A percentile compares a stretch with the other conserved stretches of the same genome.
These are phyloP conservation scores for Spatula clypeata DNA, from an alignment of 2,797 vertebrate species.

Conservation along the genomic window DNA sequence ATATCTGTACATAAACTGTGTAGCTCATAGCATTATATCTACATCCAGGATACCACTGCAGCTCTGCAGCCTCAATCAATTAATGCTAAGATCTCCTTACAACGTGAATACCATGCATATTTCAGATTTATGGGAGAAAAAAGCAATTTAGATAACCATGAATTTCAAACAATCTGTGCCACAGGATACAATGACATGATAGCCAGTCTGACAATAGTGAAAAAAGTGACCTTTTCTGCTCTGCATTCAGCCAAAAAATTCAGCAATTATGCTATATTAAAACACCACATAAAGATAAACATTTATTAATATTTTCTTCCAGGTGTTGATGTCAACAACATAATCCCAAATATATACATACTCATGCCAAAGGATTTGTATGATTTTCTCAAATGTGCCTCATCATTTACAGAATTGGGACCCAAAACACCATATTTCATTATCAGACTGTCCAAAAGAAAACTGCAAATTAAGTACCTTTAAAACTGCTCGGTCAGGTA, in stretches of 20 bases:
- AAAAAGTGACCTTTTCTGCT: not conserved
- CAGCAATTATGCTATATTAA: not conserved
- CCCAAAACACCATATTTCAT: slow-evolving; percentile 21
- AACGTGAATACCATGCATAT: not conserved
- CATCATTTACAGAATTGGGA: not conserved
- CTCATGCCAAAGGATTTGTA: not conserved
- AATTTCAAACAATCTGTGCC: slow-evolving; percentile 2
- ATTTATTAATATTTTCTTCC: slow-evolving; percentile 50
- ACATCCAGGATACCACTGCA: not conserved
- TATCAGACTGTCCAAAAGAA: slow-evolving; percentile 75
- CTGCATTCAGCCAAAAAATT: not conserved
- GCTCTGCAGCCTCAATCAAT: not conserved
- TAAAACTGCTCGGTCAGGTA: slow-evolving; percentile 84
- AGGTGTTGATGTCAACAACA: not conserved
- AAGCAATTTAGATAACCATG: not conserved
- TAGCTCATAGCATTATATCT: not conserved
- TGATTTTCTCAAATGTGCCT: not conserved
- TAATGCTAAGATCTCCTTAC: not conserved
- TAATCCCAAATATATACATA: not conserved
- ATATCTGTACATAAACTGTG: not conserved
- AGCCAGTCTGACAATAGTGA: not conserved
- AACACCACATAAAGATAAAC: not conserved
- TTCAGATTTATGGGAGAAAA: not conserved
- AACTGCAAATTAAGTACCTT: slow-evolving; percentile 83
- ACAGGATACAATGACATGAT: not conserved